Percentiles rank a stretch among this genome's conserved stretches.
These are phyloP conservation scores for Cheilosia grossa DNA, from an alignment of 2,888 invertebrate species.

Conservation along the genomic window DNA sequence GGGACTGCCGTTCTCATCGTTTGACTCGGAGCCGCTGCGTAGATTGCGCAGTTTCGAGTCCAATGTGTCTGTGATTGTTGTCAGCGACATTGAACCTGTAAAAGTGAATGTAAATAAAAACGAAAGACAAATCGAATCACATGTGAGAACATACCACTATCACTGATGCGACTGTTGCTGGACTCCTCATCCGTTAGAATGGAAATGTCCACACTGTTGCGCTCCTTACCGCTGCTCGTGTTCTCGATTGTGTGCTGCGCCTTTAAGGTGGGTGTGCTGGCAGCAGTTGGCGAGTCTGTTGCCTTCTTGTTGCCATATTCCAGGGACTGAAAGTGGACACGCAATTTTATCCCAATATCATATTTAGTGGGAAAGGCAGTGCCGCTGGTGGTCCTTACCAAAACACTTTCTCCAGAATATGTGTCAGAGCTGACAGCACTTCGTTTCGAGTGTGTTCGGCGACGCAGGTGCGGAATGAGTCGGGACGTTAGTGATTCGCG, in stretches of 20 bases:
- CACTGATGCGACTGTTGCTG: conserved; percentile 81
- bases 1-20: conserved; percentile 84
- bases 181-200: conserved; percentile 82
- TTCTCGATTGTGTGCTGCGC: conserved; percentile 77
- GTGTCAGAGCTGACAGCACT: conserved; percentile 82
- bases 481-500: conserved; percentile 81
- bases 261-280: conserved; percentile 77
- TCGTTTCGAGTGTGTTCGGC: conserved; percentile 81
- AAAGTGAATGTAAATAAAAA: conserved; percentile 15
- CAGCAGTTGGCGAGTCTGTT: conserved; percentile 75
- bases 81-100: conserved; percentile 92
- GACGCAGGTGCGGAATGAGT: conserved; percentile 81
- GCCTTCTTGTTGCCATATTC: conserved; percentile 80
- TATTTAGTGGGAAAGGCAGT: conserved; percentile 80
- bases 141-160: conserved; percentile 79
- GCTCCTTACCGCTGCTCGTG: conserved; percentile 77
- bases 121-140: not conserved
- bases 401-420: conserved; percentile 82
- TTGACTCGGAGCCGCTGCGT: conserved; percentile 87
- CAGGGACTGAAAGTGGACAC: conserved; percentile 82
- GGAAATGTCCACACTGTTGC: conserved; percentile 81
- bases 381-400: conserved; percentile 81
- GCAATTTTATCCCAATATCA: conserved; percentile 81
- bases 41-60: conserved; percentile 92
- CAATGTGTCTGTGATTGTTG: conserved; percentile 92